phyloP scores from a whole-genome alignment of 2,797 vertebrate species.

The Melopsittacus undulatus region DNA sequence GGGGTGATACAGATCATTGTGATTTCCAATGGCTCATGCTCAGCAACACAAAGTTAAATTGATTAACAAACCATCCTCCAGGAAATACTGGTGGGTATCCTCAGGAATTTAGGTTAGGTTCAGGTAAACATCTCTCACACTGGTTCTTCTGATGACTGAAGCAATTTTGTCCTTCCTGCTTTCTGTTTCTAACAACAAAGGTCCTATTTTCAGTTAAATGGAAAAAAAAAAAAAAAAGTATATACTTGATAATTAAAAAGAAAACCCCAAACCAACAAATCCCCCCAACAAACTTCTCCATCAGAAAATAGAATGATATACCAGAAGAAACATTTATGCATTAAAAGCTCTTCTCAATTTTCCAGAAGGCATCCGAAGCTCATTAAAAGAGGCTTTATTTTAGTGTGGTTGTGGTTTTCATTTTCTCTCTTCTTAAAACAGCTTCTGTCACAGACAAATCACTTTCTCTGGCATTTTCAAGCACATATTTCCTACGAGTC shows the following conservation, averaged over 20 bases:
- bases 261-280: not conserved
- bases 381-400: conserved; percentile 66
- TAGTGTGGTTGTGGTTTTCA: conserved; percentile 57
- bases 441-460: conserved; percentile 62
- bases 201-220: conserved; percentile 28
- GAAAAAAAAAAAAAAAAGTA: not conserved
- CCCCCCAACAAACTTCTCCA: not conserved
- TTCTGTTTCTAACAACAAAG: conserved; percentile 64
- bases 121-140: conserved; percentile 64
- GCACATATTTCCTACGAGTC: conserved; percentile 51
- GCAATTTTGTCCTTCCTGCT: conserved; percentile 33
- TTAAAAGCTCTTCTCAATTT: conserved; percentile 39
- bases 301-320: conserved; percentile 51
- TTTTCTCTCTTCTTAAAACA: conserved; percentile 56
- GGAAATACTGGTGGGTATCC: conserved; percentile 67
- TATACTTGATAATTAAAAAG: not conserved
- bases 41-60: conserved; percentile 36
- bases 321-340: conserved; percentile 20
- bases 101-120: conserved; percentile 64
- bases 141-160: conserved; percentile 42
- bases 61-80: conserved; percentile 40
- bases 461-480: conserved; percentile 58
- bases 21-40: conserved; percentile 38
- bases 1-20: not conserved
- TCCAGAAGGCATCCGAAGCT: conserved; percentile 54